phyloP scores from a whole-genome alignment of 2,888 invertebrate genomes.

The Drosophila cyrtoloma region DNA sequence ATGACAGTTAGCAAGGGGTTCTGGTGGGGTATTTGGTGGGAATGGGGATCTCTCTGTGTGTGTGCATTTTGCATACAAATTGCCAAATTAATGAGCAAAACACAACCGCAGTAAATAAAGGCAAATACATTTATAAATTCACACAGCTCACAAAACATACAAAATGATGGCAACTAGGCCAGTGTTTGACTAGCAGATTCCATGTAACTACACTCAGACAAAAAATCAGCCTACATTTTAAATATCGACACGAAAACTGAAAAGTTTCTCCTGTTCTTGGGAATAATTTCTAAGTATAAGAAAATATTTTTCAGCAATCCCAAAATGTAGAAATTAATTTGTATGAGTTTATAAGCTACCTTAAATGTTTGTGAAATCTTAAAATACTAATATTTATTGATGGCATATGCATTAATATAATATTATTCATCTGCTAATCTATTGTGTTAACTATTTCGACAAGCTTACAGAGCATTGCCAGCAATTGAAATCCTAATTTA shows the following conservation, averaged over 20 bases:
- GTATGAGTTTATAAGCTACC: not conserved
- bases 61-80: slow-evolving; percentile 81
- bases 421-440: not conserved
- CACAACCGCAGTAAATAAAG: slow-evolving; percentile 68
- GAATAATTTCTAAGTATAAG: not conserved
- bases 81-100: slow-evolving; percentile 78
- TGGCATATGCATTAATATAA: not conserved
- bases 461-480: not conserved
- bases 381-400: not conserved
- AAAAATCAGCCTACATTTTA: not conserved
- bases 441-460: not conserved
- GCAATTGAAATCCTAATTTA: slow-evolving; percentile 3
- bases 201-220: not conserved
- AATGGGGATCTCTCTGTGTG: slow-evolving; percentile 24
- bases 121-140: slow-evolving; percentile 62
- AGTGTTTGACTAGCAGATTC: not conserved
- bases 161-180: not conserved
- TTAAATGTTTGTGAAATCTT: not conserved
- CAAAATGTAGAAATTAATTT: not conserved
- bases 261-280: not conserved
- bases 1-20: slow-evolving; percentile 16
- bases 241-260: not conserved
- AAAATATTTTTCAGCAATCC: not conserved
- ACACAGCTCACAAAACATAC: slow-evolving; percentile 10
- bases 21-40: not conserved